Evolutionary conservation across 2,113 vertebrate species (phyloP).

Genomic region (Oplegnathus fasciatus): DNA sequence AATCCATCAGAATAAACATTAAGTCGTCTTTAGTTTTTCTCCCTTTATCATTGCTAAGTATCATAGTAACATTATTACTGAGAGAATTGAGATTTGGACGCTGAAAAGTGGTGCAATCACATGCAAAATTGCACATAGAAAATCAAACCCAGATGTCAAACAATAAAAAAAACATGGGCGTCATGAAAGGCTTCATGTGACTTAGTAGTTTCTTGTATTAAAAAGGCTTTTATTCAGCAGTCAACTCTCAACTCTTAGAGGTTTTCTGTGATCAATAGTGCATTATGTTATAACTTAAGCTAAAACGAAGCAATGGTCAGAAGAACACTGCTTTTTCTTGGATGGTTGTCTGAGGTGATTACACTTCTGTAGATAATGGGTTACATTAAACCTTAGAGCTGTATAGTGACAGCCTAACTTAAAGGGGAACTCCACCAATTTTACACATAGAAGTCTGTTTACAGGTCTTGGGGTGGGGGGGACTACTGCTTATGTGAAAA

Average conservation of each 20-base stretch:
- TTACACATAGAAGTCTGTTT: too few relatives aligned
- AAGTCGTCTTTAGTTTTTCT: neutral
- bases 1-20: neutral
- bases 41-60: neutral
- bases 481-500: too few relatives aligned
- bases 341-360: too few relatives aligned
- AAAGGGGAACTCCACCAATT: too few relatives aligned
- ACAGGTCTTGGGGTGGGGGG: too few relatives aligned
- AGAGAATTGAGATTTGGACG: neutral
- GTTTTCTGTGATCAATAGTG: neutral
- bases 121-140: neutral
- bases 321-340: too few relatives aligned
- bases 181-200: neutral
- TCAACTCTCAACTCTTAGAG: neutral
- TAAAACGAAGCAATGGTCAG: too few relatives aligned
- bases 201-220: neutral
- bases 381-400: too few relatives aligned
- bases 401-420: too few relatives aligned
- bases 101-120: neutral
- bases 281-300: neutral
- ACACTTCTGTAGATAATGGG: too few relatives aligned
- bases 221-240: neutral
- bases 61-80: neutral
- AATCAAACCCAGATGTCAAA: constrained; percentile 13
- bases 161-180: neutral